Evolutionary conservation across 2,797 vertebrate genomes (phyloP), one percentile per base, ranked within the genome.

Genomic region (Xyrichtys novacula): DNA sequence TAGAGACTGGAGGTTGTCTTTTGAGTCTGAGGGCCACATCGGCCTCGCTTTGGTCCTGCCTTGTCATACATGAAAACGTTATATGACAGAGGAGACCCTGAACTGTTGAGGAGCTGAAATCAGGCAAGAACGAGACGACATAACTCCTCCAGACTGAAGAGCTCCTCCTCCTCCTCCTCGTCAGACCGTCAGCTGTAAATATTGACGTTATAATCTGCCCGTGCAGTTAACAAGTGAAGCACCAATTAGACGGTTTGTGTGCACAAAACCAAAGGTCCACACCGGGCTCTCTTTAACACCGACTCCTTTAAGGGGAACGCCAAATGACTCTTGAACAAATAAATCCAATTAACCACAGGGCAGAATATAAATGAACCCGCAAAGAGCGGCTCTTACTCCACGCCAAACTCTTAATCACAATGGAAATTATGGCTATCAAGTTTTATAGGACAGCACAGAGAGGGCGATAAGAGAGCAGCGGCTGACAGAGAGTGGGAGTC

Each of bases 401-500:
- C 8, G 7, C 20, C 71, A 68, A 71, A 61, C 44, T 68, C 72
- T 77, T 53, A 75, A 79, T 80, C 71, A 62, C 22, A 17, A 9
- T 46, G 43, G 42, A 71, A 85, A 83, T 80, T 26, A 71, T 44
- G 48, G 65, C 39, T 57, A 70, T 80, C 52, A 60, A 25, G 55
- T 76, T 78, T 74, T 42, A 43, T 47, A 64, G 39, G 67, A 78
- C 67, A 70, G 68, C 49, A 68, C 39, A 57, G 48, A 69, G 63
- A 70, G 43, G 52, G 52, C 3, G 39, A 72, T 46, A 65, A 83
- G 81, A 65, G 83, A 84, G 76, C 62, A 63, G 59, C 20, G 59
- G 63, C 48, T 61, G 38, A 86, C 76, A 69, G 61, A 73, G 87
- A 61, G 89, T 87, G 83, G 85, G 86, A 82, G 89, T 71, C 58